Percentiles rank a stretch among this genome's conserved stretches.
Evolutionary conservation across 2,113 vertebrate genomes (phyloP).

Genomic region (Platichthys flesus): DNA sequence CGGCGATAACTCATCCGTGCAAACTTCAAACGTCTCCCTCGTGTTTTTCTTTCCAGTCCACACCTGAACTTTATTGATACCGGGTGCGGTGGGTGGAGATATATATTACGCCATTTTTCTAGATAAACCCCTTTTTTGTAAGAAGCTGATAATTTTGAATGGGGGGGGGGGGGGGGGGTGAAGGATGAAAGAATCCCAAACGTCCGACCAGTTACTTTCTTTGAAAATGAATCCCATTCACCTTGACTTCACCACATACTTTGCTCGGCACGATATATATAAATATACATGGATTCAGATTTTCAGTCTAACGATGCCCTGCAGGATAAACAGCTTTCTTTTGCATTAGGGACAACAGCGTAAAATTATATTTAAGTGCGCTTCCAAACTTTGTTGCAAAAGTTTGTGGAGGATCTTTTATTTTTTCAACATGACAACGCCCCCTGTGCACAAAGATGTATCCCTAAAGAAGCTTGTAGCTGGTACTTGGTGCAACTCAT

Average conservation of each 20-base stretch:
- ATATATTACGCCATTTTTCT: slow-evolving; percentile 24
- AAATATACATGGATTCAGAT: slow-evolving; percentile 31
- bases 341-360: not conserved
- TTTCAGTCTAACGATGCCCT: slow-evolving; percentile 17
- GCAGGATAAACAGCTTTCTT: not conserved
- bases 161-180: not conserved
- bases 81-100: slow-evolving; percentile 17
- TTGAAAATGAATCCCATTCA: slow-evolving; percentile 40
- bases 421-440: not conserved
- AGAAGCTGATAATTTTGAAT: slow-evolving; percentile 40
- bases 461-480: not conserved
- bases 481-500: not conserved
- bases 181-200: slow-evolving; percentile 40
- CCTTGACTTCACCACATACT: slow-evolving; percentile 20
- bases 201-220: not conserved
- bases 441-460: not conserved
- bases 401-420: not conserved
- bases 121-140: slow-evolving; percentile 54
- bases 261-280: slow-evolving; percentile 19
- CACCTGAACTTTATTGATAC: slow-evolving; percentile 60
- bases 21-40: slow-evolving; percentile 44
- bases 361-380: not conserved
- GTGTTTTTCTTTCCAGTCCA: slow-evolving; percentile 29
- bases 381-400: not conserved
- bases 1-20: slow-evolving; percentile 47